These are phyloP conservation scores for Notoglanidium macrostoma DNA, from an alignment of 2,797 vertebrate species.

Conservation along the genomic window DNA sequence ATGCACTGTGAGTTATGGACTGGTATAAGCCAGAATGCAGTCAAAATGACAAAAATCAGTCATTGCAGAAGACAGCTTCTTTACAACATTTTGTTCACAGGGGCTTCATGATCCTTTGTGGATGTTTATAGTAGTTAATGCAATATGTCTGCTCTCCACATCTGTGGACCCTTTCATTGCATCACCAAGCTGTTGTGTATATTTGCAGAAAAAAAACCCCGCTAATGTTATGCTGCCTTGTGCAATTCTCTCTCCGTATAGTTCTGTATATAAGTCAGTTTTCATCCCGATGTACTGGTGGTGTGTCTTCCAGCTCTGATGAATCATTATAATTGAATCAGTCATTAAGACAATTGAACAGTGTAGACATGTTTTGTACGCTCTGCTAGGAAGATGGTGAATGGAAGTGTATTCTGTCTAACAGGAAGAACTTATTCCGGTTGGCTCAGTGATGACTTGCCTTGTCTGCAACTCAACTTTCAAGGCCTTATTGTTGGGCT, in stretches of 20 bases:
- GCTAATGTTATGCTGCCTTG: neutral
- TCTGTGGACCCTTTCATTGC: neutral
- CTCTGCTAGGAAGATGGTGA: neutral
- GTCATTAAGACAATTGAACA: neutral
- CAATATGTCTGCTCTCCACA: neutral
- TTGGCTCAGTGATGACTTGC: constrained; percentile 12
- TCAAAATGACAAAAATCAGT: neutral
- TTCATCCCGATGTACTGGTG: neutral
- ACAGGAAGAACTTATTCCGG: neutral
- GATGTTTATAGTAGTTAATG: neutral
- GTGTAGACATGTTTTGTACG: no score
- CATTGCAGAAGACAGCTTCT: neutral
- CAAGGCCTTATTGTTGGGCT: neutral
- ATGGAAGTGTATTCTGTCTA: neutral
- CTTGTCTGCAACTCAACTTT: neutral
- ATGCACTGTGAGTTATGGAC: neutral
- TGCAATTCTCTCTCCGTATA: neutral
- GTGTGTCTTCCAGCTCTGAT: neutral
- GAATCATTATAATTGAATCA: neutral
- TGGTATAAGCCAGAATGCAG: neutral
- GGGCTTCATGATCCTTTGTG: neutral
- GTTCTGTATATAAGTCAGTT: neutral
- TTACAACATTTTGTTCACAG: neutral
- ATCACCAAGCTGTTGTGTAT: neutral
- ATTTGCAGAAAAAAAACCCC: neutral